Conservation (phyloP, 2,888 invertebrate species). For the Galeruca laticollis region DNA sequence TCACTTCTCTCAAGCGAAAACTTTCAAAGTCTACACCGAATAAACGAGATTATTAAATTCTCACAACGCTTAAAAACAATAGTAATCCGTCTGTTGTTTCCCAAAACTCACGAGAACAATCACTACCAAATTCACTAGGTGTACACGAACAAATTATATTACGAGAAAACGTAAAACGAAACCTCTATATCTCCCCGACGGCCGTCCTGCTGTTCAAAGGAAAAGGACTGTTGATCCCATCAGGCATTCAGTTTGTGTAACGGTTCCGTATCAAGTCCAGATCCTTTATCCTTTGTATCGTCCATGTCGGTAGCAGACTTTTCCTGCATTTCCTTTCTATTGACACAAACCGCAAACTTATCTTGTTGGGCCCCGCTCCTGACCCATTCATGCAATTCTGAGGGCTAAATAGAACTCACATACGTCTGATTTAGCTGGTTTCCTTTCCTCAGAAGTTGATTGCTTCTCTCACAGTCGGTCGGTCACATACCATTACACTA, state of each 20-base stretch:
- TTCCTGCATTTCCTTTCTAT: constrained; percentile 59
- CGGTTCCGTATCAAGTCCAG: constrained; percentile 59
- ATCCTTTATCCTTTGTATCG: constrained; percentile 56
- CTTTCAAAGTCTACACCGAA: neutral
- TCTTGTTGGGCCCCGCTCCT: constrained; percentile 56
- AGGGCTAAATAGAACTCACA: constrained; percentile 39
- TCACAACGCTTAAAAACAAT: constrained; percentile 7
- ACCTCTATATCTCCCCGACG: constrained; percentile 8
- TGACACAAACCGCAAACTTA: constrained; percentile 61
- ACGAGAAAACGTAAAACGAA: constrained; percentile 59
- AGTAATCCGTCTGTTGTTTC: constrained; percentile 17
- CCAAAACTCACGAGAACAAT: constrained; percentile 27
- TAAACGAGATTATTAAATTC: constrained; percentile 18
- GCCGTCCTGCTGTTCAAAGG: constrained; percentile 54
- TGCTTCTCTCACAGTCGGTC: constrained; percentile 32
- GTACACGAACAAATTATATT: constrained; percentile 59
- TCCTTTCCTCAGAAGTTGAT: constrained; percentile 36
- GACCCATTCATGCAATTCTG: constrained; percentile 51
- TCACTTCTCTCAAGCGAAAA: constrained; percentile 3
- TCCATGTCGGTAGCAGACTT: constrained; percentile 58
- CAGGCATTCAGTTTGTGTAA: constrained; percentile 61
- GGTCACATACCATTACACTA: constrained; percentile 30
- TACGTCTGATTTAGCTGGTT: constrained; percentile 37
- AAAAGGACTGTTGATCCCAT: constrained; percentile 59
- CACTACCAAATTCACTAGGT: constrained; percentile 51